Base-by-base conservation (phyloP, 2,797 vertebrate genomes). In the Lacerta agilis region DNA sequence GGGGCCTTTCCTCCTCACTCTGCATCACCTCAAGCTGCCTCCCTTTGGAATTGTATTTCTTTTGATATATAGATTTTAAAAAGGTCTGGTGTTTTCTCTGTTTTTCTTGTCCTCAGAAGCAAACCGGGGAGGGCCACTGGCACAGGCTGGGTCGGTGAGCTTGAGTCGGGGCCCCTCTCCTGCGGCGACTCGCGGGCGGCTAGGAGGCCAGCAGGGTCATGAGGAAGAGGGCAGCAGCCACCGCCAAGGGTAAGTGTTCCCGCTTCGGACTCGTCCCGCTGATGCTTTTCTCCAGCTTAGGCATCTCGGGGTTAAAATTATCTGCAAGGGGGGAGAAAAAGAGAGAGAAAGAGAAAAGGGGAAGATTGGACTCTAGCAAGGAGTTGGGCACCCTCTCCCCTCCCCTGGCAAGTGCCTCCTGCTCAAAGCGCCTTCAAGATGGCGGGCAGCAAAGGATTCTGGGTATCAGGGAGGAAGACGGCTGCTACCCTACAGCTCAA, bases 251-350 rank as follows among this genome's bases (percentile, higher is more conserved):
- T 92, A 99, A 97, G 83, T 98, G 98, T 95, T 99, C 98, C 95
- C 98, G 95, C 96, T 98, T 98, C 27, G 98, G 98, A 93, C 98
- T 99, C 96, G 98, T 99, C 82, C 98, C 98, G 1, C 98, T 99
- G 94, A 99, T 98, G 75, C 98, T 99, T 96, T 99, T 99, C 98
- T 99, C 98, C 96, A 99, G 96, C 91, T 99, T 99, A 82, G 98
- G 98, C 94, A 98, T 97, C 93, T 98, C 98, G 0, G 98, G 97
- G 94, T 98, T 98, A 93, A 97, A 98, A 94, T 98, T 97, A 92
- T 98, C 98, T 99, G 96, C 4, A 90, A 87, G 86, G 41, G 88
- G 79, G 92, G 15, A 2, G 2, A 93, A 1, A 88, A 8, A 78
- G 86, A 88, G 87, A 83, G 89, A 36, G 83, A 49, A 93, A 66